A percentile compares a stretch with the other conserved stretches of the same genome.
These are phyloP conservation scores for Itoplectis maculator DNA, from an alignment of 2,888 invertebrate species.

Conservation along the genomic window DNA sequence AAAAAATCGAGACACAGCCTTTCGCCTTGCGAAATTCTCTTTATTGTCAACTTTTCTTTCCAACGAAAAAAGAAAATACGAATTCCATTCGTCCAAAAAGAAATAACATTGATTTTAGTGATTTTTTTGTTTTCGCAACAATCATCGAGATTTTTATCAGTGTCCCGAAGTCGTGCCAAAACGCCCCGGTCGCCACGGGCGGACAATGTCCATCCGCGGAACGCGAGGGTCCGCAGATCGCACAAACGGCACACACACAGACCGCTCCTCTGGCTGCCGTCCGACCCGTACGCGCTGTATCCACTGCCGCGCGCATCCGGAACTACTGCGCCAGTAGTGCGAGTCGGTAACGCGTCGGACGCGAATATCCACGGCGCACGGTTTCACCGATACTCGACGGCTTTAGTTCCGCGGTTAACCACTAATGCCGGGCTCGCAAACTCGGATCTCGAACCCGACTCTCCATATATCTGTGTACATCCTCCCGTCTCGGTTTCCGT, in stretches of 20 bases:
- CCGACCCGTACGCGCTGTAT: slow-evolving; percentile 1
- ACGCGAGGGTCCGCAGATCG: background rate
- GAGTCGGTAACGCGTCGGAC: slow-evolving; percentile 43
- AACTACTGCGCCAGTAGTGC: slow-evolving; percentile 34
- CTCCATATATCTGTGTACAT: background rate
- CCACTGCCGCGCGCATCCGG: slow-evolving; percentile 26
- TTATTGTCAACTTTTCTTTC: too few relatives aligned
- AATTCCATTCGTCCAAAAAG: too few relatives aligned
- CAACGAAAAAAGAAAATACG: too few relatives aligned
- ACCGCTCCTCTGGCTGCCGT: background rate
- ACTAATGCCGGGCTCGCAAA: background rate
- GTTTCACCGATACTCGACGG: slow-evolving; percentile 9
- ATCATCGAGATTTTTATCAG: too few relatives aligned
- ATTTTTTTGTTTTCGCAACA: too few relatives aligned
- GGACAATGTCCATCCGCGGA: slow-evolving; percentile 5
- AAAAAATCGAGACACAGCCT: too few relatives aligned
- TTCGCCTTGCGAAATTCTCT: too few relatives aligned
- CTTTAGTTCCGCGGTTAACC: slow-evolving; percentile 6
- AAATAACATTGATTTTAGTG: too few relatives aligned
- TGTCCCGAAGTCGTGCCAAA: slow-evolving; percentile 2
- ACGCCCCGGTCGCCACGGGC: background rate
- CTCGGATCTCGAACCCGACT: background rate
- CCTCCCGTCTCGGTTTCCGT: background rate
- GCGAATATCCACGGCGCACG: slow-evolving; percentile 14
- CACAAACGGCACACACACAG: background rate